Percentiles rank a stretch among this genome's conserved stretches.
Conservation (phyloP, 2,888 invertebrate species). For the Camptogramma bilineatum region DNA sequence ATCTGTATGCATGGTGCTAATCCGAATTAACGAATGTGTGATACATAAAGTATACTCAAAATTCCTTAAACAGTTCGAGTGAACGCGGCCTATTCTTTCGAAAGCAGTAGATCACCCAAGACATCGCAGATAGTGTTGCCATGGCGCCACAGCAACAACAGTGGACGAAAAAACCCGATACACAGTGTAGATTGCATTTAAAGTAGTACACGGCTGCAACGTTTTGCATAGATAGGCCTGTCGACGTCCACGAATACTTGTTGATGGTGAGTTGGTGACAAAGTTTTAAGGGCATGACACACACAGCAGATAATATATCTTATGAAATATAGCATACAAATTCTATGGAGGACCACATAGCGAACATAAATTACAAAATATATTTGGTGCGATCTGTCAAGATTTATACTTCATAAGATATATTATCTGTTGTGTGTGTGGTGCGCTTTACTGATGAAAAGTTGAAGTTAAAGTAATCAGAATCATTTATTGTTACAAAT, state of each 20-base stretch:
- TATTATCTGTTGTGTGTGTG: too few species aligned
- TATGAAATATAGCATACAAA: background rate
- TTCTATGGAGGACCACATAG: too few species aligned
- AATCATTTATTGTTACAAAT: too few species aligned
- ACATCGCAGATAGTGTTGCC: conserved; percentile 59
- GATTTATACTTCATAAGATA: too few species aligned
- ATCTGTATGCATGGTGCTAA: too few species aligned
- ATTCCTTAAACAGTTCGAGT: conserved; percentile 8
- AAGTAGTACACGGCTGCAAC: conserved; percentile 74
- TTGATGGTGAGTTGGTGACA: conserved; percentile 21
- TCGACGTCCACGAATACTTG: conserved; percentile 43
- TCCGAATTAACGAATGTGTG: too few species aligned
- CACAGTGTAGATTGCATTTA: conserved; percentile 82
- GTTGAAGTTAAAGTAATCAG: too few species aligned
- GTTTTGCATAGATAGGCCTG: conserved; percentile 78
- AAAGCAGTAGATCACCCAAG: conserved; percentile 44
- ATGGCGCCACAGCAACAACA: conserved; percentile 72
- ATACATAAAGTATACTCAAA: background rate
- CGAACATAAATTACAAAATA: too few species aligned
- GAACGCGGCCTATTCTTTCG: conserved; percentile 23
- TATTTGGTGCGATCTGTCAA: too few species aligned
- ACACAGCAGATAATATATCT: too few species aligned
- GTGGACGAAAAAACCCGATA: conserved; percentile 77
- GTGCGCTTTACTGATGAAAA: too few species aligned
- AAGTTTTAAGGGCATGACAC: too few species aligned